A percentile compares a stretch with the other conserved stretches of the same genome.
These are phyloP conservation scores for Bucorvus abyssinicus DNA, from an alignment of 2,797 vertebrate genomes.

Conservation along the genomic window DNA sequence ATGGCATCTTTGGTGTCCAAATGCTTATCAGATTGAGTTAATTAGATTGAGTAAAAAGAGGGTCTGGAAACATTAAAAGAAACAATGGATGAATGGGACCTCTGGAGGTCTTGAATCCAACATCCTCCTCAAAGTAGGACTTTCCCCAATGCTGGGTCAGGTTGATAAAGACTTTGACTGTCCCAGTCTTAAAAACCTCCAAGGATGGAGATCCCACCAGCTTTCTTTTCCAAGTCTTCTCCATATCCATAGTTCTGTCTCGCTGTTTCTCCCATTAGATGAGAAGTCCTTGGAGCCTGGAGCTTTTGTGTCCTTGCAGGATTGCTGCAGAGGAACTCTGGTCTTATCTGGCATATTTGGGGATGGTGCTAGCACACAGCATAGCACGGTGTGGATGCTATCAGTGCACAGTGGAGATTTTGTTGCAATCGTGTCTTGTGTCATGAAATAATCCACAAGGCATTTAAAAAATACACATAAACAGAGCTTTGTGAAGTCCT, in stretches of 20 bases:
- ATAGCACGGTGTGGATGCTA: accelerated
- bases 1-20: not conserved
- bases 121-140: not conserved
- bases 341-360: not conserved
- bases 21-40: not conserved
- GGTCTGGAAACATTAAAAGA: not conserved
- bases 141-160: not conserved
- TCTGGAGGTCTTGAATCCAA: not conserved
- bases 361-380: not conserved
- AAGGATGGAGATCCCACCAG: not conserved
- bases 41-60: not conserved
- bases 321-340: not conserved
- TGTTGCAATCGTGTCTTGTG: accelerated
- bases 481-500: not conserved
- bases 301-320: not conserved
- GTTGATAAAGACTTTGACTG: not conserved
- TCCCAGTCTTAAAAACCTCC: not conserved
- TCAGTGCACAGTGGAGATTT: not conserved
- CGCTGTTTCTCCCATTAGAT: not conserved
- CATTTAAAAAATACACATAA: not conserved
- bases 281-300: not conserved
- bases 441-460: not conserved
- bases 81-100: not conserved
- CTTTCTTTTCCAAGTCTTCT: not conserved
- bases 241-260: not conserved